phyloP scores from a whole-genome alignment of 2,797 vertebrate genomes.

The Tolypeutes matacus region DNA sequence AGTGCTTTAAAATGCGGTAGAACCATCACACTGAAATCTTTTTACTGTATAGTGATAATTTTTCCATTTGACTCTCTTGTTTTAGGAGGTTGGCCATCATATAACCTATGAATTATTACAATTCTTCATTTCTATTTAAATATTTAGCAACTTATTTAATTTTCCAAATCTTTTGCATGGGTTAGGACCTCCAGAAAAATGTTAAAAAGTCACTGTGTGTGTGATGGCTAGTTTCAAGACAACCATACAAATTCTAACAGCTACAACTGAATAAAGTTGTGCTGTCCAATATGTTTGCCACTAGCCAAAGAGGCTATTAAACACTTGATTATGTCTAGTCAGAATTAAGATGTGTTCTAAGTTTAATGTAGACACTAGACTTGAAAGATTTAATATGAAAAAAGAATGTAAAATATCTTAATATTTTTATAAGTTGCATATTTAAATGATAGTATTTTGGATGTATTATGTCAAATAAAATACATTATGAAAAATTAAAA shows the following conservation, averaged over 20 bases:
- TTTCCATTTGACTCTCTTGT: neutral
- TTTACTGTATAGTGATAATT: neutral
- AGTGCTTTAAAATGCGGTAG: neutral
- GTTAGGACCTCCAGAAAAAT: neutral
- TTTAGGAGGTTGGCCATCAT: neutral
- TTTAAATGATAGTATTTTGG: neutral
- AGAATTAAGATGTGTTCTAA: neutral
- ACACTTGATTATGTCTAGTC: neutral
- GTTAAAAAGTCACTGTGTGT: too few species aligned
- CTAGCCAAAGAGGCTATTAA: neutral
- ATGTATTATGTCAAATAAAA: neutral
- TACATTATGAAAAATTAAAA: neutral
- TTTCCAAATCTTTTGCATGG: neutral
- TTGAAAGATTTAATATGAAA: neutral
- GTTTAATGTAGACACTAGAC: neutral
- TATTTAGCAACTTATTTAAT: neutral
- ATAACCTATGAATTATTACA: neutral
- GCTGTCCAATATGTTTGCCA: neutral
- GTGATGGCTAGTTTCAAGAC: neutral
- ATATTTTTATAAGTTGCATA: neutral
- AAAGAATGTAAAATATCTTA: neutral
- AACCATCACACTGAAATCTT: neutral
- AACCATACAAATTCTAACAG: neutral
- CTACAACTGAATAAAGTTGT: neutral
- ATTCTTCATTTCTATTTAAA: neutral